phyloP scores from a whole-genome alignment of 2,113 vertebrate species.

The Labrus mixtus region DNA sequence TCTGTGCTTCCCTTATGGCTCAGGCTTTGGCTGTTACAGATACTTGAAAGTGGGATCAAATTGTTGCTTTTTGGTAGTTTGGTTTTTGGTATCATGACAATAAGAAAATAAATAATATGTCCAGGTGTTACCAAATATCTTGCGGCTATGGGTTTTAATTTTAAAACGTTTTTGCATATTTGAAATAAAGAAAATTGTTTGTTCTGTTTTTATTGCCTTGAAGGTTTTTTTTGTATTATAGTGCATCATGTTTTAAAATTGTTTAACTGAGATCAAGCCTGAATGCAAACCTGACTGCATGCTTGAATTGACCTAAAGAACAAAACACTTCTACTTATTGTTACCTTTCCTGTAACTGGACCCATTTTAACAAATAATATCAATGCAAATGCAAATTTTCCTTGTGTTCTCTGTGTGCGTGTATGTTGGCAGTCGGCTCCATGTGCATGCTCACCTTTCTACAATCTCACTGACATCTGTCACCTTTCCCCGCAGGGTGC shows the following conservation, averaged over 20 bases:
- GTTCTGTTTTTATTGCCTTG: no score
- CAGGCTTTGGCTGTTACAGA: not conserved
- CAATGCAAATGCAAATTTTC: not conserved
- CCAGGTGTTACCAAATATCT: not conserved
- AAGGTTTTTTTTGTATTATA: no score
- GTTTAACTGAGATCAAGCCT: no score
- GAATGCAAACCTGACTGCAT: no score
- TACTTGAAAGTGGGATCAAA: not conserved
- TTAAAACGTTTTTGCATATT: no score
- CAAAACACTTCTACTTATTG: no score
- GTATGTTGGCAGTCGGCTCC: not conserved
- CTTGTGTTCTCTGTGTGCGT: not conserved
- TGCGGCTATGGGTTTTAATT: no score
- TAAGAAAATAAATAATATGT: not conserved
- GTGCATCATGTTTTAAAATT: no score
- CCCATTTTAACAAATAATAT: no score
- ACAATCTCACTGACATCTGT: slow-evolving; percentile 7
- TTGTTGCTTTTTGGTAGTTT: not conserved
- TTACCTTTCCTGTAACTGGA: no score
- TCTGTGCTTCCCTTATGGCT: not conserved
- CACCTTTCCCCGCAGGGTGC: slow-evolving; percentile 86
- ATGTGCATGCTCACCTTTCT: not conserved
- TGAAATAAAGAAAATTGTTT: no score
- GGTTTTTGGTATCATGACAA: not conserved
- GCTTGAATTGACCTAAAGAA: no score